These are phyloP conservation scores for Pterocles burchelli DNA, from an alignment of 2,113 vertebrate genomes.

Conservation along the genomic window DNA sequence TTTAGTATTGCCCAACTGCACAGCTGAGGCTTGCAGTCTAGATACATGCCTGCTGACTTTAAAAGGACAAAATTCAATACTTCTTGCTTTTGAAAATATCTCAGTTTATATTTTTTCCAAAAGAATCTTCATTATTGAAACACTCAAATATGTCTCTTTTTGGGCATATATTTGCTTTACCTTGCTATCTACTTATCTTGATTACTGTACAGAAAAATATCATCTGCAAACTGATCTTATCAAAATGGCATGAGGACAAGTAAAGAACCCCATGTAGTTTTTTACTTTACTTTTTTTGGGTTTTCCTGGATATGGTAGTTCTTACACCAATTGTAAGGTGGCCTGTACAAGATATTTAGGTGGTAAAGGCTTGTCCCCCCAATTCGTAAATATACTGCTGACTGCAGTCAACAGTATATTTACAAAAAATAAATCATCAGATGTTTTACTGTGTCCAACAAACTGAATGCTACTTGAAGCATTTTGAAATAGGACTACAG, in stretches of 20 bases:
- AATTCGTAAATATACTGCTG: neutral
- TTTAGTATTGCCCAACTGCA: neutral
- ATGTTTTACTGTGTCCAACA: neutral
- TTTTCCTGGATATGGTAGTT: neutral
- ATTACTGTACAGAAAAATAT: neutral
- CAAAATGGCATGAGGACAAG: neutral
- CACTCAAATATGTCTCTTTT: neutral
- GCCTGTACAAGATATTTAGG: neutral
- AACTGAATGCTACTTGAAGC: neutral
- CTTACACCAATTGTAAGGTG: neutral
- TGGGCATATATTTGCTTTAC: neutral
- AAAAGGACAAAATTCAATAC: neutral
- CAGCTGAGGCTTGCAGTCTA: neutral
- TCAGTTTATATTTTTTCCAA: neutral
- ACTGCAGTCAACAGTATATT: neutral
- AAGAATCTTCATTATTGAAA: neutral
- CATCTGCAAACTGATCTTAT: neutral
- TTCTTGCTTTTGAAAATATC: neutral
- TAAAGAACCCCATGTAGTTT: neutral
- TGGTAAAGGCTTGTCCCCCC: neutral
- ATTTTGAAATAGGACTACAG: neutral
- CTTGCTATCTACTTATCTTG: neutral
- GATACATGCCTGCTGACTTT: neutral
- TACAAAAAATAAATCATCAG: neutral
- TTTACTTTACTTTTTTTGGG: neutral